Base-by-base conservation (phyloP, 2,888 invertebrate species). In the Callyntrura guangdongensis region DNA sequence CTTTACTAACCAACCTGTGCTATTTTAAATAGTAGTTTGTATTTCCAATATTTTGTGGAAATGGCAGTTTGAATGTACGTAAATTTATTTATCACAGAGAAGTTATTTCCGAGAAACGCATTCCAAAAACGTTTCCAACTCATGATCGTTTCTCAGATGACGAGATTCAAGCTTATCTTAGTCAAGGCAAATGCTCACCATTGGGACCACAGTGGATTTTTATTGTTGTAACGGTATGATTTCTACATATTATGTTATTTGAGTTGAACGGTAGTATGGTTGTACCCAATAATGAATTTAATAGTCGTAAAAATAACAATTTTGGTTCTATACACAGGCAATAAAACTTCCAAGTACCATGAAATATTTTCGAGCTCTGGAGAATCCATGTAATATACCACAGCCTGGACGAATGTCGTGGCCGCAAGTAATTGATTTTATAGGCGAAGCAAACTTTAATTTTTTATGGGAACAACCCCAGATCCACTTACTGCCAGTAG, bases 161-260 rank as follows among this genome's bases (percentile, higher is more conserved):
- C 92, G 96, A 96, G 94, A 95, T 96, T 49, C 96, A 96, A 92
- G 95, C 96, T 87, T 96, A 96, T 94, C 95, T 96, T 36, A 95
- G 95, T 61, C 94, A 95, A 85, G 94, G 94, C 11, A 93, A 92
- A 72, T 69, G 27, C 45, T 95, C 95, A 69, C 95, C 95, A 88
- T 94, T 96, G 81, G 95, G 95, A 14, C 90, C 94, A 14, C 94
- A 94, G 81, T 96, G 96, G 96, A 94, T 94, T 25, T 95, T 95
- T 93, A 93, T 95, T 91, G 95, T 95, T 86, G 94, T 95, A 49
- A 95, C 95, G 93, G 96, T 95, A 94, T 91, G 92, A 89, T 17
- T 11, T 79, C 1, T 79, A 45, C 14, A 22, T n/a, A n/a, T 27
- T 45, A 56, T 25, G 1, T 25, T 67, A n/a, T n/a, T n/a, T n/a